Conservation (phyloP, 1,140 invertebrate species). For the Lepidurus packardi region DNA sequence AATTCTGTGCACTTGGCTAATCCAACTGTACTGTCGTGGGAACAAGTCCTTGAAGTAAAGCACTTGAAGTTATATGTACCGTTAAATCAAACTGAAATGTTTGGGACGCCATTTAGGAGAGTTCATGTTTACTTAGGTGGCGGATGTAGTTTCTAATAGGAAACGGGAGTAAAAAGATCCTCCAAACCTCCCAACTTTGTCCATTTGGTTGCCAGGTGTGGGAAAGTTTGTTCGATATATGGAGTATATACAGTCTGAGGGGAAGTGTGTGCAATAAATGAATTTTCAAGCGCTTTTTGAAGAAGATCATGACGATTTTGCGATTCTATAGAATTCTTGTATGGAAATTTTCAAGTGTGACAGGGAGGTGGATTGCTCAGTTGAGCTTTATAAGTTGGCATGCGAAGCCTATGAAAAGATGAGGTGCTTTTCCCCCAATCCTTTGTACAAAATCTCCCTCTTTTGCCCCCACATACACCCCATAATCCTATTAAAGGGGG, state of each 20-base stretch:
- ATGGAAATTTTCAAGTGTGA: not conserved
- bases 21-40: too few species aligned
- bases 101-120: too few species aligned
- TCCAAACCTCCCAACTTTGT: not conserved
- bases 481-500: slow-evolving; percentile 13
- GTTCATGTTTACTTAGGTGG: too few species aligned
- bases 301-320: too few species aligned
- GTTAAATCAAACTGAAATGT: too few species aligned
- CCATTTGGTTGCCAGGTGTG: slow-evolving; percentile 13
- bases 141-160: not conserved
- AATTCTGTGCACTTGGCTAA: too few species aligned
- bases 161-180: not conserved
- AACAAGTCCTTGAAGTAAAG: too few species aligned
- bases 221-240: not conserved
- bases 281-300: not conserved
- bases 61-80: too few species aligned
- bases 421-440: slow-evolving; percentile 2
- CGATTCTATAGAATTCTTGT: not conserved
- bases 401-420: slow-evolving; percentile 13
- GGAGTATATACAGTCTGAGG: not conserved
- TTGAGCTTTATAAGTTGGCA: not conserved
- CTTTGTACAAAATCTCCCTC: not conserved
- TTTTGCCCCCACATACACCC: not conserved
- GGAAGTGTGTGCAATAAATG: not conserved
- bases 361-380: not conserved